Conservation (phyloP, 37 sponge, comb jelly and placozoan species). For the Crambe crambe region DNA sequence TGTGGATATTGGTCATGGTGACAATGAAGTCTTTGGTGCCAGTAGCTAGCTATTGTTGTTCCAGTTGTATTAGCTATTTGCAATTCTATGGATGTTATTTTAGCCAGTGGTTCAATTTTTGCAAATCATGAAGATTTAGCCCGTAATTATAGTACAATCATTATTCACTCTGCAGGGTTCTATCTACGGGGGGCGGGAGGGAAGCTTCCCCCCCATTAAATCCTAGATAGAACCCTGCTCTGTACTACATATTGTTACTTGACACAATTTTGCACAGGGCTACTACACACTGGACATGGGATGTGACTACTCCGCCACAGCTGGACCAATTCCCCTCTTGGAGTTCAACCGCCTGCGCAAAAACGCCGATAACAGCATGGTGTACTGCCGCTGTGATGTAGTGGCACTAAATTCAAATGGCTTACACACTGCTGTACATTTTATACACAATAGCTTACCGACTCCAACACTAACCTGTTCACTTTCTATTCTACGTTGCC, state of each 20-base stretch:
- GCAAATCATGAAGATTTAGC: too few relatives aligned
- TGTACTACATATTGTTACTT: too few relatives aligned
- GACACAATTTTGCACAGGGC: neutral
- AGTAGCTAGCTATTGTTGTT: too few relatives aligned
- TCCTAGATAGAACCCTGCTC: neutral
- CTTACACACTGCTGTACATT: neutral
- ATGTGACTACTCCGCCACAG: neutral
- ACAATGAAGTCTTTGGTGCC: too few relatives aligned
- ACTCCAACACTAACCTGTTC: neutral
- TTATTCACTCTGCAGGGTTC: too few relatives aligned
- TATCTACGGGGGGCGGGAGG: too few relatives aligned
- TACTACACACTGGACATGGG: neutral
- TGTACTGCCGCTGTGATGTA: neutral
- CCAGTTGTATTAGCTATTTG: too few relatives aligned
- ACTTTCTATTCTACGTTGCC: neutral
- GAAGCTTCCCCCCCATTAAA: too few relatives aligned
- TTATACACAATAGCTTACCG: neutral
- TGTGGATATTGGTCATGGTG: too few relatives aligned
- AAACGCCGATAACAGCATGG: neutral
- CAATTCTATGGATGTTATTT: too few relatives aligned
- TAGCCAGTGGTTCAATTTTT: too few relatives aligned
- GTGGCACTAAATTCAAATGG: neutral
- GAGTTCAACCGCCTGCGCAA: neutral
- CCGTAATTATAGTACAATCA: too few relatives aligned
- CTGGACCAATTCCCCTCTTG: neutral